A percentile compares a stretch with the other conserved stretches of the same genome.
Conservation (phyloP, 2,113 vertebrate genomes). For the Xiphorhynchus elegans region DNA sequence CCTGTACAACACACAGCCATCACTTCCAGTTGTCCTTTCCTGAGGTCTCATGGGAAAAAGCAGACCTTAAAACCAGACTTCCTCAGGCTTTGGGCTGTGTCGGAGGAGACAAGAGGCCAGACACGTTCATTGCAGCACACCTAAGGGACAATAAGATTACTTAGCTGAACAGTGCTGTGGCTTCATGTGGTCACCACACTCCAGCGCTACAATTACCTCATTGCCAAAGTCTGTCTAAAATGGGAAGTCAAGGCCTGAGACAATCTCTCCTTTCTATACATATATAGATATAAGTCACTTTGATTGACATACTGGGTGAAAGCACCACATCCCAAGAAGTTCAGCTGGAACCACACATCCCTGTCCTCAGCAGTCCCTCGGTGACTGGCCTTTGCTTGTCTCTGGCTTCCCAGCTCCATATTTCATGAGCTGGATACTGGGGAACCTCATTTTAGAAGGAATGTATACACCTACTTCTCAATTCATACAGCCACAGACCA, state of each 20-base stretch:
- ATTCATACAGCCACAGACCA: neutral
- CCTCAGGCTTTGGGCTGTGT: neutral
- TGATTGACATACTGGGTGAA: neutral
- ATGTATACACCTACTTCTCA: neutral
- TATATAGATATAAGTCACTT: neutral
- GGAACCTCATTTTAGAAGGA: neutral
- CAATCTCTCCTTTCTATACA: neutral
- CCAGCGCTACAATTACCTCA: neutral
- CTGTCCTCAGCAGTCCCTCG: neutral
- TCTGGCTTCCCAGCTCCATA: neutral
- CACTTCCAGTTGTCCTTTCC: neutral
- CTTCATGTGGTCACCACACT: neutral
- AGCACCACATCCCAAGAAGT: neutral
- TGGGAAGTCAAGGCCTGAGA: neutral
- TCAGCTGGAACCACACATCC: neutral
- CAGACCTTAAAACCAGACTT: neutral
- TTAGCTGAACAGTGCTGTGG: neutral
- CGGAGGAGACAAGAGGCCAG: neutral
- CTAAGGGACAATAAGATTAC: neutral
- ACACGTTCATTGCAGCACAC: neutral
- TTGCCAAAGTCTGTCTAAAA: neutral
- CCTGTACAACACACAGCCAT: neutral
- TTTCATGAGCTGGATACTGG: neutral
- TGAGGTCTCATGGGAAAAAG: neutral
- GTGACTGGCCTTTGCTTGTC: neutral